A percentile compares a stretch with the other conserved stretches of the same genome.
Evolutionary conservation across 2,888 invertebrate genomes (phyloP).

Genomic region (Caenorhabditis sulstoni): DNA sequence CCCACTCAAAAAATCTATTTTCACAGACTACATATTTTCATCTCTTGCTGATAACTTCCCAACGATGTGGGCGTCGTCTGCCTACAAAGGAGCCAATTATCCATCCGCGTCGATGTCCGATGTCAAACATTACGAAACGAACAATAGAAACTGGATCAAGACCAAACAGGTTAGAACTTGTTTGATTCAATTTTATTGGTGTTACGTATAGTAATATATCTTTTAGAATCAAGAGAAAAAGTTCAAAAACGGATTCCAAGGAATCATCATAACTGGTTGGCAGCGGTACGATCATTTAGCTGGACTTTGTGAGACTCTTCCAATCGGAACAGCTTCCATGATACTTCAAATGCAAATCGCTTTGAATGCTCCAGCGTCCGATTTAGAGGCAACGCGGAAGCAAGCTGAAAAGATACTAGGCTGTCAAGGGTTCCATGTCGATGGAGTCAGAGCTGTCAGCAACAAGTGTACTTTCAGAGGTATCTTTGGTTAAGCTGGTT

Average conservation of each 20-base stretch:
- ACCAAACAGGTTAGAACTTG: conserved; percentile 62
- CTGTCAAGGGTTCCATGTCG: conserved; percentile 61
- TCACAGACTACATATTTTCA: conserved; percentile 70
- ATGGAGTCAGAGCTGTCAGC: conserved; percentile 52
- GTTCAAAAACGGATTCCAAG: conserved; percentile 79
- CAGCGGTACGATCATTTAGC: conserved; percentile 83
- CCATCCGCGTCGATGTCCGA: conserved; percentile 80
- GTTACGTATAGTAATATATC: no score
- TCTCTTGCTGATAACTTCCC: conserved; percentile 85
- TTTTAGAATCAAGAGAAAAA: conserved; percentile 63
- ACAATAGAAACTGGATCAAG: conserved; percentile 82
- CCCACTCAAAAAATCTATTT: no score
- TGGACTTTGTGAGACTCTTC: conserved; percentile 82
- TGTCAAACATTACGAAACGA: conserved; percentile 81
- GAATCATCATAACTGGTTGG: conserved; percentile 82
- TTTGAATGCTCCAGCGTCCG: conserved; percentile 48
- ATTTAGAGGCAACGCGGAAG: conserved; percentile 33
- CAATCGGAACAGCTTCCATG: conserved; percentile 79
- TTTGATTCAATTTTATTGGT: no score
- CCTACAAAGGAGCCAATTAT: conserved; percentile 84
- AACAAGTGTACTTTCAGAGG: conserved; percentile 43
- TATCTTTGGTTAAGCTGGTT: not conserved
- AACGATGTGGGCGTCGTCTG: conserved; percentile 87
- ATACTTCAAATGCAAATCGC: conserved; percentile 71
- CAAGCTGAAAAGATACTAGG: conserved; percentile 59